phyloP scores from a whole-genome alignment of 2,888 invertebrate species.

The Sesia bembeciformis region DNA sequence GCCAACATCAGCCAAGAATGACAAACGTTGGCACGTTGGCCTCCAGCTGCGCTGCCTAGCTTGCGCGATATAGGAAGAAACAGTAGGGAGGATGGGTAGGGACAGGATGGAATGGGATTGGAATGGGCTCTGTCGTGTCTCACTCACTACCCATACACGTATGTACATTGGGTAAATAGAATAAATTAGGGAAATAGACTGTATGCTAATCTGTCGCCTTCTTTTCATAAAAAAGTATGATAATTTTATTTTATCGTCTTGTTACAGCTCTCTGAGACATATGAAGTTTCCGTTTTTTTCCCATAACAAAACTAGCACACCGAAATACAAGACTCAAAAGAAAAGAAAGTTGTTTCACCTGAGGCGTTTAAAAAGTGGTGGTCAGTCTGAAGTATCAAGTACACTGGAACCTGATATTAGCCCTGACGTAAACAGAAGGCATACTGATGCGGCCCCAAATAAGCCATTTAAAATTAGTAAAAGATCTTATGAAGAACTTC shows the following conservation, averaged over 20 bases:
- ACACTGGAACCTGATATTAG: not conserved
- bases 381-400: not conserved
- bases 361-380: not conserved
- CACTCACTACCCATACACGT: too few relatives aligned
- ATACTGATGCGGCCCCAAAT: not conserved
- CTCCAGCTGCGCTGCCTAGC: too few relatives aligned
- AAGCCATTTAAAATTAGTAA: not conserved
- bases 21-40: too few relatives aligned
- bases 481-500: not conserved
- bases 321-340: not conserved
- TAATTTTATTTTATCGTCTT: not conserved
- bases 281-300: conserved; percentile 1
- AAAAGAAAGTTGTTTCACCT: not conserved
- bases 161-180: too few relatives aligned
- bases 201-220: not conserved
- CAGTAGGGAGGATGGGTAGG: too few relatives aligned
- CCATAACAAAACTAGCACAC: not conserved
- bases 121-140: too few relatives aligned
- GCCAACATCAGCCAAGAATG: too few relatives aligned
- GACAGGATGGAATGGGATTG: too few relatives aligned
- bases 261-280: not conserved
- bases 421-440: not conserved
- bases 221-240: not conserved
- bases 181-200: too few relatives aligned
- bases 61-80: too few relatives aligned